Base-by-base conservation (phyloP, 2,113 vertebrate genomes). In the Atherinomorus stipes region DNA sequence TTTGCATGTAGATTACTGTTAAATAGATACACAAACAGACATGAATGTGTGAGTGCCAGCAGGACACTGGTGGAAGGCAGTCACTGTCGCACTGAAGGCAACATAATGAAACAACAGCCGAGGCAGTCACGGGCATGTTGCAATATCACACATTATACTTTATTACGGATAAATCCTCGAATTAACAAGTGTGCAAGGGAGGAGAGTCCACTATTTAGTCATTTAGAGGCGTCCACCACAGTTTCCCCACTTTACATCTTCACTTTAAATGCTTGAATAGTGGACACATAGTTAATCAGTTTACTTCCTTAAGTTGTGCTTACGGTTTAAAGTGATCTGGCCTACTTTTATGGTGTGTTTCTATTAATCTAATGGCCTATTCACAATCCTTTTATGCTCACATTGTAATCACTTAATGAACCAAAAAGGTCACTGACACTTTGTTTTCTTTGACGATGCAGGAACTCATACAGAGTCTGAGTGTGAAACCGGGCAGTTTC, bases 401-500 rank as follows among this genome's bases (percentile, higher is more conserved):
- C 15, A 25, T 22, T 54, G 31, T 11, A 16, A 59, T n/a, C 12
- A 18, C 16, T 23, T 18, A 26, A 25, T 59, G 40, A 28, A 15
- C 6, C 6, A 19, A 15, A 51, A 1, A 22, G n/a, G 2, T 18
- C 42, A 0, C 15, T 72, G 37, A 70, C 26, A 22, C 19, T 19
- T 58, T n/a, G 0, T 64, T 40, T 38, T 65, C 16, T 19, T 11
- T 83, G 40, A 25, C 50, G 2, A 68, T 44, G 1, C 71, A 97
- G 96, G 94, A 71, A 93, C 92, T 40, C 93, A 85, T 71, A 94
- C 93, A 53, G 93, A 88, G 74, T 94, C 94, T 60, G 94, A 95
- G 85, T 99, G 98, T 87, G 95, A 96, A 83, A 92, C 94, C 21
- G 90, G 95, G 52, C 97, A 99, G 91, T 99, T 98, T 91, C 95